phyloP scores from a whole-genome alignment of 2,888 invertebrate genomes.

The Mesorhabditis belari region DNA sequence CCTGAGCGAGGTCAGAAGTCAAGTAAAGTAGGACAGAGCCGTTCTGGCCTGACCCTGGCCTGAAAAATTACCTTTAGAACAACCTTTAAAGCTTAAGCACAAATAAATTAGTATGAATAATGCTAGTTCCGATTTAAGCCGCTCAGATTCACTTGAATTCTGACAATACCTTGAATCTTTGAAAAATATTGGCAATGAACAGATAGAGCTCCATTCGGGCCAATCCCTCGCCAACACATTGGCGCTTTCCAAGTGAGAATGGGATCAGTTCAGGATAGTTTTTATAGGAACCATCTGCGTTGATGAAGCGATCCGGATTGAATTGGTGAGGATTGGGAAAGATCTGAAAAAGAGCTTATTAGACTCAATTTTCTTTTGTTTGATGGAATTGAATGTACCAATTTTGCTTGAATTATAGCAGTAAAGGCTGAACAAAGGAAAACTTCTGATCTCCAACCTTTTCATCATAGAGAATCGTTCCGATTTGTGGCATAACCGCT shows the following conservation, averaged over 20 bases:
- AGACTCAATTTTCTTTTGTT: too few relatives aligned
- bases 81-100: too few relatives aligned
- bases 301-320: constrained; percentile 34
- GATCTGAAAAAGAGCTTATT: constrained; percentile 8
- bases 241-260: too few relatives aligned
- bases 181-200: constrained; percentile 11
- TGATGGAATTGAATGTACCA: too few relatives aligned
- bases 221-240: constrained; percentile 14
- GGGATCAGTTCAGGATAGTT: constrained; percentile 9
- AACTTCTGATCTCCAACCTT: constrained; percentile 6
- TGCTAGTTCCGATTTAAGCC: too few relatives aligned
- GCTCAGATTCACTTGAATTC: too few relatives aligned
- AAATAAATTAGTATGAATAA: too few relatives aligned
- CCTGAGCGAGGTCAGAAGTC: too few relatives aligned
- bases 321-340: constrained; percentile 33
- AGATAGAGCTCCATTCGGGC: constrained; percentile 14
- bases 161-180: constrained; percentile 11
- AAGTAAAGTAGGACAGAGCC: too few relatives aligned
- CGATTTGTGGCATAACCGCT: constrained; percentile 19
- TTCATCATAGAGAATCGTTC: constrained; percentile 16
- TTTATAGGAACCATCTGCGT: constrained; percentile 26
- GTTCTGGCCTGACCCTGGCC: too few relatives aligned
- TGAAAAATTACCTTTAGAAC: too few relatives aligned
- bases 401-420: not conserved
- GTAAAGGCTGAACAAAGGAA: constrained; percentile 1